phyloP scores from a whole-genome alignment of 37 sponge, comb jelly and placozoan species.

The Amphimedon queenslandica region DNA sequence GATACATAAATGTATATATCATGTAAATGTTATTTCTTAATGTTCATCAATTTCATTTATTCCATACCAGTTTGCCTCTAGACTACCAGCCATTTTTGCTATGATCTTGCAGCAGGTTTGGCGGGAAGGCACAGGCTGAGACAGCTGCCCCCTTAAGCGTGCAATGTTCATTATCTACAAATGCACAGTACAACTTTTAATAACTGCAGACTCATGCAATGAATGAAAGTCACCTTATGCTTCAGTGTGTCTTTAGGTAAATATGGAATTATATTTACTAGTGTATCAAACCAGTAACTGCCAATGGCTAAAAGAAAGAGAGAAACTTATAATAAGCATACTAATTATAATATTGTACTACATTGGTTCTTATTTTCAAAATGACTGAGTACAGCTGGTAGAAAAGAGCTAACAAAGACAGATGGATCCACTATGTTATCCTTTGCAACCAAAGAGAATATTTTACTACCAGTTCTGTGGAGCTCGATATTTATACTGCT shows the following conservation, averaged over 20 bases:
- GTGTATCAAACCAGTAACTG: slow-evolving; percentile 36
- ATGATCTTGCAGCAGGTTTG: slow-evolving; percentile 40
- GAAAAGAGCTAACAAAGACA: neutral
- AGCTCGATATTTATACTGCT: neutral
- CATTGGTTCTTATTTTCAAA: neutral
- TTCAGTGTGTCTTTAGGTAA: slow-evolving; percentile 60
- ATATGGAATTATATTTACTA: slow-evolving; percentile 16
- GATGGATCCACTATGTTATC: neutral
- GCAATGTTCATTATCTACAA: slow-evolving; percentile 35
- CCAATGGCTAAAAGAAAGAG: too few species aligned
- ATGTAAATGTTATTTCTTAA: too few species aligned
- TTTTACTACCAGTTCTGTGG: neutral
- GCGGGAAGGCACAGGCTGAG: slow-evolving; percentile 50
- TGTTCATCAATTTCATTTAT: too few species aligned
- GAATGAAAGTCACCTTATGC: slow-evolving; percentile 2
- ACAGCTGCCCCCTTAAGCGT: slow-evolving; percentile 49
- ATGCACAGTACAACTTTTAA: neutral
- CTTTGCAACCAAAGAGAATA: neutral
- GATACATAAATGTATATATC: too few species aligned
- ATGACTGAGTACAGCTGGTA: neutral
- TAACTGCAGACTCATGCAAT: neutral
- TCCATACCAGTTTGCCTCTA: slow-evolving; percentile 72
- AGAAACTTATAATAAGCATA: neutral
- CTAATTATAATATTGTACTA: neutral
- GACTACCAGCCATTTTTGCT: slow-evolving; percentile 31